Base-by-base conservation (phyloP, 2,797 vertebrate genomes). In the Sebastes nivosus region DNA sequence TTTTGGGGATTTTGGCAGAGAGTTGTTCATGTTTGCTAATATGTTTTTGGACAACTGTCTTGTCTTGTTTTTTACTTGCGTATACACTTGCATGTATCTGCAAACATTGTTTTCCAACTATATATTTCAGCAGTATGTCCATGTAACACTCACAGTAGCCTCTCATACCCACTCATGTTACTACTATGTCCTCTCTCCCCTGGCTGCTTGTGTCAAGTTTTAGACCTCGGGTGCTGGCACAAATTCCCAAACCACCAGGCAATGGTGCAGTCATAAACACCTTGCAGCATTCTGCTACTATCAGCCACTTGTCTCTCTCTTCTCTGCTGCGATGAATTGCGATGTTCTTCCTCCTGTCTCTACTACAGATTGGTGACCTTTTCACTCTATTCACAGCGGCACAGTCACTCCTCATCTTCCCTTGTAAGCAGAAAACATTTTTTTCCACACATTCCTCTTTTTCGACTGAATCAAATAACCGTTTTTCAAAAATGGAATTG, bases 361-460 rank as follows among this genome's bases (percentile, higher is more conserved):
- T 57, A 29, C 61, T 65, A 14, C 25, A 12, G 59, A 82, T 38
- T 64, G 42, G 13, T 82, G 72, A 90, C 87, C 81, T 83, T 82
- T 87, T 78, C 73, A 57, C 68, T 83, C 12, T 34, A 42, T 75
- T 83, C 75, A 67, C 46, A 67, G 57, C 22, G 16, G 42, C 71
- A 59, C 27, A 72, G 65, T 54, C 67, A 25, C 22, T 73, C 38
- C 58, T 80, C 63, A 29, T 69, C 34, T 42, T 60, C 25, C n/a
- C 12, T 9, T 61, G 63, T 20, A 55, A 27, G 20, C 6, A 72
- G n/a, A 61, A 65, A 58, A 67, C 2, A 25, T 20, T 32, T n/a
- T 46, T 54, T 54, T 54, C 63, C 16, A 29, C 20, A 54, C 14
- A 16, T 63, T 42, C 7, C 2, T 74, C 25, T 81, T 65, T 66